Evolutionary conservation across 2,888 invertebrate genomes (phyloP), one percentile per base, ranked within the genome.

Genomic region (Amphipyra tragopoginis): DNA sequence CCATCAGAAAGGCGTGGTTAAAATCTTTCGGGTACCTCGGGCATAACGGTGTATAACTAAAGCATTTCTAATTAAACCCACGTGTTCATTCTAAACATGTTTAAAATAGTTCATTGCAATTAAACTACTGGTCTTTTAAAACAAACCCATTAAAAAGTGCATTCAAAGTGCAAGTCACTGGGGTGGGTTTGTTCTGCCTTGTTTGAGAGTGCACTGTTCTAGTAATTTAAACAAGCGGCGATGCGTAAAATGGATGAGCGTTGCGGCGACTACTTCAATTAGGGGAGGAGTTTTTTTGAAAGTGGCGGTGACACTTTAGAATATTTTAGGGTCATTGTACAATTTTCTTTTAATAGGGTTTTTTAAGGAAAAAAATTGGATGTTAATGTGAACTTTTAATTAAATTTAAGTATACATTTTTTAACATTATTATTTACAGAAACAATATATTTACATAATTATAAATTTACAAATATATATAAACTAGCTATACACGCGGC

Each of bases 141-240:
- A 87, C 86, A 89, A 86, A 83, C 86, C 88, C 86, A 91, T 90
- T 91, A 92, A 90, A 92, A 90, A 88, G 87, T 91, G 90, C 90
- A 91, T 90, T 87, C 86, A 88, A 92, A 92, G 87, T 88, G 91
- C 93, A 92, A 93, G 92, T 93, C 91, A 93, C 57, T 84, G 83
- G 82, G 92, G 90, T 86, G 81, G 91, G 89, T 86, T 84, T 77
- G 82, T 77, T 70, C 67, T 64, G 79, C 79, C 84, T 86, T 84
- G 84, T 84, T 83, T 81, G 77, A 83, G 86, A 80, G 72, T 77
- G 77, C 73, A 83, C 82, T 84, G 81, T 84, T 88, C 85, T 82
- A 86, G 88, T 91, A 90, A 93, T 93, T 92, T 93, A 89, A 85
- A 83, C 82, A 86, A 82, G 88, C 90, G 83, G 72, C 86, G 88